These are phyloP conservation scores for Neodiprion virginianus DNA, from an alignment of 1,140 invertebrate species.

Conservation along the genomic window DNA sequence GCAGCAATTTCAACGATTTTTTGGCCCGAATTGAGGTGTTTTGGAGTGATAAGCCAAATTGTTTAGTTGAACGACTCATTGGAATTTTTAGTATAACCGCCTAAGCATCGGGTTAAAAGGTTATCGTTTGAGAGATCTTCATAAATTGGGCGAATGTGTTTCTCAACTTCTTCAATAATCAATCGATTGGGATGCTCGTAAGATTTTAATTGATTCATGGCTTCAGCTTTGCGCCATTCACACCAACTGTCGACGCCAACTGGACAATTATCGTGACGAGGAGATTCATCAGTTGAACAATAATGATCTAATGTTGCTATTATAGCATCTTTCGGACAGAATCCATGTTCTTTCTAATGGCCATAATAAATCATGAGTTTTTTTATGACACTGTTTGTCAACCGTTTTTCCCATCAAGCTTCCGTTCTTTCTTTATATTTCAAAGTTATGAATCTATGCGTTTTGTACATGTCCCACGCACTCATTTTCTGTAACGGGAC, in stretches of 20 bases:
- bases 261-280: constrained; percentile 20
- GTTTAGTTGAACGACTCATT: background rate
- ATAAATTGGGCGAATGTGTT: constrained; percentile 19
- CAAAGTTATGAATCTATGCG: background rate
- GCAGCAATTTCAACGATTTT: constrained; percentile 22
- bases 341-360: constrained; percentile 23
- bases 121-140: background rate
- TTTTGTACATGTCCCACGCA: no score
- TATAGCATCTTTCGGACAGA: constrained; percentile 25
- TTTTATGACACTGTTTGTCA: constrained; percentile 15
- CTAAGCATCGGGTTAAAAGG: background rate
- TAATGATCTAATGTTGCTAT: constrained; percentile 25
- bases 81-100: background rate
- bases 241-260: constrained; percentile 18
- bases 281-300: constrained; percentile 25
- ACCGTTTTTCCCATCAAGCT: background rate
- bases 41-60: background rate
- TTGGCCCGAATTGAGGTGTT: constrained; percentile 14
- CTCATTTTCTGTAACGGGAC: no score
- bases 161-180: constrained; percentile 10
- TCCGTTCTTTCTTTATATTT: background rate
- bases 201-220: background rate
- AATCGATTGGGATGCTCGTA: constrained; percentile 5
- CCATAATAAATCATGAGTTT: constrained; percentile 21
- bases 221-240: constrained; percentile 12